phyloP scores from a whole-genome alignment of 2,797 vertebrate species.

The Rhyacichthys aspro region DNA sequence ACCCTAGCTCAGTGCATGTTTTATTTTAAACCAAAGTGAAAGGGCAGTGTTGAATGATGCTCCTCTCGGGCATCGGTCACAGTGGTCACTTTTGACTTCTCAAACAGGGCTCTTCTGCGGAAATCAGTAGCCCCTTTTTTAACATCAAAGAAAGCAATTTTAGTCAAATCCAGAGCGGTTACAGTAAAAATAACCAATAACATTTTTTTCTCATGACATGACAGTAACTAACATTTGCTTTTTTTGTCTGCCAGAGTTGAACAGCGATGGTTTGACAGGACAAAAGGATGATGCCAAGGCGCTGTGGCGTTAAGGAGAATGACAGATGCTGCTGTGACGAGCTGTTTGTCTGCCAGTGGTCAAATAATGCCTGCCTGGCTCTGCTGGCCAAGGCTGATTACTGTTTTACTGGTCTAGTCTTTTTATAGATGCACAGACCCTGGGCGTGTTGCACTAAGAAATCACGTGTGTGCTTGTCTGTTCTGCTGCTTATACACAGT shows the following conservation, averaged over 20 bases:
- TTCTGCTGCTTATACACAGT: not conserved
- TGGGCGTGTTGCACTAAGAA: constrained; percentile 34
- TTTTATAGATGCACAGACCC: constrained; percentile 53
- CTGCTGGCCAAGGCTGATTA: constrained; percentile 59
- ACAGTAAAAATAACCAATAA: constrained; percentile 12
- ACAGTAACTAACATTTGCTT: constrained; percentile 18
- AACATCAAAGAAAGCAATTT: constrained; percentile 35
- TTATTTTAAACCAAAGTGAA: constrained; percentile 30
- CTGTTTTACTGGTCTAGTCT: constrained; percentile 63
- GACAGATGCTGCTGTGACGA: constrained; percentile 65
- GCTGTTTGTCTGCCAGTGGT: constrained; percentile 62
- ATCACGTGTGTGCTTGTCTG: constrained; percentile 18
- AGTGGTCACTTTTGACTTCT: constrained; percentile 41
- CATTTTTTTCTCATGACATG: not conserved
- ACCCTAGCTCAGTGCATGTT: constrained; percentile 15
- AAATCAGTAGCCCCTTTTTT: constrained; percentile 36
- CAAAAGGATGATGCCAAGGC: constrained; percentile 35
- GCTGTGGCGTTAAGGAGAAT: constrained; percentile 51
- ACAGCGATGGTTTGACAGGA: constrained; percentile 52
- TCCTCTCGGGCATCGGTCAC: constrained; percentile 26
- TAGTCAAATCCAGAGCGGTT: constrained; percentile 11
- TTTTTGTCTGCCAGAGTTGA: constrained; percentile 37
- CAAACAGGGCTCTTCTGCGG: constrained; percentile 17
- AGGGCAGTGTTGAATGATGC: constrained; percentile 21
- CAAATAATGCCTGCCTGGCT: constrained; percentile 58